Evolutionary conservation across 2,888 invertebrate species (phyloP).

Genomic region (Caenorhabditis sp.): DNA sequence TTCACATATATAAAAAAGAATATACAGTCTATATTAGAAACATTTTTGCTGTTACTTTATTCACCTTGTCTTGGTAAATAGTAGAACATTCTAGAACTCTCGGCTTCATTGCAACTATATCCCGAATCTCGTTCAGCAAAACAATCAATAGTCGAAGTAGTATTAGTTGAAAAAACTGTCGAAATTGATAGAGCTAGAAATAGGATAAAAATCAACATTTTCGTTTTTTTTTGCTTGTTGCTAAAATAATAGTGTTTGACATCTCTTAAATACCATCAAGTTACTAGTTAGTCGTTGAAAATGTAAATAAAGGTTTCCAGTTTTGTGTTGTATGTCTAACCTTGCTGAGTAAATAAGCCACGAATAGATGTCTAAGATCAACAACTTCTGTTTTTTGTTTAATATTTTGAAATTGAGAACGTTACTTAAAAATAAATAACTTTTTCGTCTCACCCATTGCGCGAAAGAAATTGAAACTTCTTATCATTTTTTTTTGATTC

Average conservation of each 20-base stretch:
- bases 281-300: background rate
- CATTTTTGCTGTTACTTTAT: background rate
- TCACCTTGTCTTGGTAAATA: conserved; percentile 22
- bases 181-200: background rate
- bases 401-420: background rate
- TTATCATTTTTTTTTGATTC: background rate
- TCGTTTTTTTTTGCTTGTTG: background rate
- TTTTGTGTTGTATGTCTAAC: background rate
- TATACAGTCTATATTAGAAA: background rate
- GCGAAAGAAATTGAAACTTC: background rate
- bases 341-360: background rate
- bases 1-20: conserved; percentile 1
- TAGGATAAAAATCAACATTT: background rate
- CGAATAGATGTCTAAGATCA: background rate
- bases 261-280: background rate
- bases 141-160: conserved; percentile 7
- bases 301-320: background rate
- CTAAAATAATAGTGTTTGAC: background rate
- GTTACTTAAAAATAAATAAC: background rate
- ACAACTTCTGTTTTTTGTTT: background rate
- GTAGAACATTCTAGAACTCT: conserved; percentile 28
- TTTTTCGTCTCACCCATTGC: background rate
- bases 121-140: conserved; percentile 23
- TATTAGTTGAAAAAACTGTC: background rate
- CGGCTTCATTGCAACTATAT: conserved; percentile 15